Evolutionary conservation across 2,113 vertebrate genomes (phyloP).

Genomic region (Anthoscopus minutus): DNA sequence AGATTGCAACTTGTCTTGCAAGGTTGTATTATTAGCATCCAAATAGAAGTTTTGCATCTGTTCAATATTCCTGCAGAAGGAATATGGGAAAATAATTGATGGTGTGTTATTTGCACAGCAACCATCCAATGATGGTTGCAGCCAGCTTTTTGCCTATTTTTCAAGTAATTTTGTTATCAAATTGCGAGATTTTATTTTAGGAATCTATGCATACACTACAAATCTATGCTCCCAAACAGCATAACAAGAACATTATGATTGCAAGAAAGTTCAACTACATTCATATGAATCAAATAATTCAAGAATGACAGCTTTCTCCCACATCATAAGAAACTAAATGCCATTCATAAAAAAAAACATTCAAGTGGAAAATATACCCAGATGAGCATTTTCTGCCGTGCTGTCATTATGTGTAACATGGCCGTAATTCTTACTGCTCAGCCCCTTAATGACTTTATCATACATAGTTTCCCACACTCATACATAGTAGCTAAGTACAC

Average conservation of each 20-base stretch:
- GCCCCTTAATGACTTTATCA: neutral
- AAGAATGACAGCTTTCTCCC: neutral
- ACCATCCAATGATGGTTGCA: neutral
- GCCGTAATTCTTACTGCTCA: neutral
- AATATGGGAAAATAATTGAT: neutral
- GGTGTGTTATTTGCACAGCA: neutral
- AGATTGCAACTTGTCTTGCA: neutral
- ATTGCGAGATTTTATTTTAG: neutral
- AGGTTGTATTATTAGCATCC: neutral
- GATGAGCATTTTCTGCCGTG: neutral
- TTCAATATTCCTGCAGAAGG: neutral
- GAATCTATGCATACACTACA: neutral
- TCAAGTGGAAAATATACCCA: neutral
- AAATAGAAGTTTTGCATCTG: neutral
- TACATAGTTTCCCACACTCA: neutral
- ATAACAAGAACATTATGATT: neutral
- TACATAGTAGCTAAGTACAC: neutral
- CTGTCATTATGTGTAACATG: neutral
- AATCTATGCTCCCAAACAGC: neutral
- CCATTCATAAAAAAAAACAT: constrained; percentile 5
- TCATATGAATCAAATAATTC: neutral
- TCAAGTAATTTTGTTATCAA: neutral
- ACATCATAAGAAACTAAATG: neutral
- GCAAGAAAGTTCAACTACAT: neutral
- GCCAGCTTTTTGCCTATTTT: neutral